phyloP scores from a whole-genome alignment of 2,888 invertebrate genomes.

The Drosophila planitibia region DNA sequence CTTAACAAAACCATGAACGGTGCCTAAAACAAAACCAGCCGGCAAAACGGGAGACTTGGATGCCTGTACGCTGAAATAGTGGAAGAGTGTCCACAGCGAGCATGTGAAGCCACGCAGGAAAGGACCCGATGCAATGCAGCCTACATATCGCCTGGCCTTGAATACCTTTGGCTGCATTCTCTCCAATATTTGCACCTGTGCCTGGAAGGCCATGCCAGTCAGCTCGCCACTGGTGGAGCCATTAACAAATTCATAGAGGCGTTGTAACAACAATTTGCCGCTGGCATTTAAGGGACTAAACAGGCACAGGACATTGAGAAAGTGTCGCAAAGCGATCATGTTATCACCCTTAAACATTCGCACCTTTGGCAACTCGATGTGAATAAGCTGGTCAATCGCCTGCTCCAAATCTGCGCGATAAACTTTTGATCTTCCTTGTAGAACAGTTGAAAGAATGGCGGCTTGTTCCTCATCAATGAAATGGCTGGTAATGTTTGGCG shows the following conservation, averaged over 20 bases:
- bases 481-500: conserved; percentile 2
- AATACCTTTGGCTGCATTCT: conserved; percentile 39
- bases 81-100: conserved; percentile 96
- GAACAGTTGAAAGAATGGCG: conserved; percentile 46
- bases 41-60: conserved; percentile 24
- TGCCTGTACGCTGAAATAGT: conserved; percentile 92
- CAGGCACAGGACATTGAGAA: conserved; percentile 35
- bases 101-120: conserved; percentile 94
- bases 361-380: conserved; percentile 70
- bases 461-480: conserved; percentile 38
- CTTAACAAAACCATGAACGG: conserved; percentile 62
- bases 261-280: conserved; percentile 36
- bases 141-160: conserved; percentile 91
- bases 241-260: conserved; percentile 20
- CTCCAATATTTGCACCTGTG: conserved; percentile 31
- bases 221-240: conserved; percentile 8
- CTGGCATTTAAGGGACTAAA: conserved; percentile 49
- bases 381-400: conserved; percentile 88
- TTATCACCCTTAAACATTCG: conserved; percentile 20
- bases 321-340: conserved; percentile 31
- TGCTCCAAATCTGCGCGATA: conserved; percentile 88
- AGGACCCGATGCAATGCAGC: conserved; percentile 92
- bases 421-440: conserved; percentile 11
- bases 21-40: conserved; percentile 36
- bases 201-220: conserved; percentile 46